Percentiles rank a stretch among this genome's conserved stretches.
Conservation (phyloP, 2,888 invertebrate genomes). For the Deroplatys truncata region DNA sequence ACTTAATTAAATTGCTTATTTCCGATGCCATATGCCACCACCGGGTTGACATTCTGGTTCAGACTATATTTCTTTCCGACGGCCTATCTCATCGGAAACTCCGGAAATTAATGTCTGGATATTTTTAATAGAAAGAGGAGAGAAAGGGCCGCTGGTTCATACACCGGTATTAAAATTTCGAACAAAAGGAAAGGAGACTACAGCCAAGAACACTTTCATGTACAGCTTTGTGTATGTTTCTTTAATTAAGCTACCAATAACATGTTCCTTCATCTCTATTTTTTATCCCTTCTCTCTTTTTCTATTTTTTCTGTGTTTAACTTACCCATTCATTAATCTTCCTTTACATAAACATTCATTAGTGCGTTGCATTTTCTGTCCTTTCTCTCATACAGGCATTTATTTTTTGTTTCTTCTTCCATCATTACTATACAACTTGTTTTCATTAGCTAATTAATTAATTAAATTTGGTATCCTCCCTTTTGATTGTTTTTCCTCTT, state of each 20-base stretch:
- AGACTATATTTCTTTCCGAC: background rate
- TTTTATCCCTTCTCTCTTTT: background rate
- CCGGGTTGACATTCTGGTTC: background rate
- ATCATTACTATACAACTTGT: background rate
- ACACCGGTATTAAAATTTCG: background rate
- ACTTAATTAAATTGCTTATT: background rate
- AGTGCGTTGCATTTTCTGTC: background rate
- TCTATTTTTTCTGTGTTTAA: background rate
- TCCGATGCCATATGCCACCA: background rate
- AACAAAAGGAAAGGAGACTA: background rate
- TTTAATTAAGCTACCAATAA: background rate
- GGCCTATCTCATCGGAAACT: background rate
- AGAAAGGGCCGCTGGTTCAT: background rate
- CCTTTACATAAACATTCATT: background rate
- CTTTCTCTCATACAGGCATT: background rate
- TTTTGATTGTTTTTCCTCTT: background rate
- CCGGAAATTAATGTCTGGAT: background rate
- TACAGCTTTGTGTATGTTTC: background rate
- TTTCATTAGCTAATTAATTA: background rate
- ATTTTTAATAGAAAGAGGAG: background rate
- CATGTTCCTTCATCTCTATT: background rate
- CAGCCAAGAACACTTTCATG: background rate
- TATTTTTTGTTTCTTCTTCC: background rate
- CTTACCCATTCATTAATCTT: background rate
- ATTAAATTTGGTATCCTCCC: background rate